phyloP scores from a whole-genome alignment of 1,140 invertebrate genomes.

The Scaptomyza graminum region DNA sequence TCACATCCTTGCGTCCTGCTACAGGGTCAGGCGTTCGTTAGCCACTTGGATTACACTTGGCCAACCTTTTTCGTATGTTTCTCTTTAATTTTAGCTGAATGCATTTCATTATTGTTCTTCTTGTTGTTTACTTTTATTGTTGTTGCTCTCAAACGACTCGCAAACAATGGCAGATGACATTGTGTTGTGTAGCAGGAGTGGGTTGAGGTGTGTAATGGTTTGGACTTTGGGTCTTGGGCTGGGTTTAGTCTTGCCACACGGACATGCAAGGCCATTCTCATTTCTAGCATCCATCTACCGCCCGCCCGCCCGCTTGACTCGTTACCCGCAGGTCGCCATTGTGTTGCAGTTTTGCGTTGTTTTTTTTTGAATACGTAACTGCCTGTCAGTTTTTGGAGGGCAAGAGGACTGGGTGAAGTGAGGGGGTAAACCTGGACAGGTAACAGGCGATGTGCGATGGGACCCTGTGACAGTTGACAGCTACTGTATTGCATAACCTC shows the following conservation, averaged over 20 bases:
- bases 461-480: constrained; percentile 23
- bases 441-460: constrained; percentile 5
- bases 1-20: constrained; percentile 3
- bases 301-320: constrained; percentile 15
- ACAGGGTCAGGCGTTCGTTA: constrained; percentile 32
- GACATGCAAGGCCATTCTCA: constrained; percentile 68
- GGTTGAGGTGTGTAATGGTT: background rate
- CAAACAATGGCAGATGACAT: constrained; percentile 65
- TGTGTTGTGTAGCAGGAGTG: constrained; percentile 29
- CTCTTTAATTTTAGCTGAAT: constrained; percentile 21
- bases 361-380: constrained; percentile 34
- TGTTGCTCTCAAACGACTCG: constrained; percentile 52
- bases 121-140: constrained; percentile 27
- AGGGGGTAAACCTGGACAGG: constrained; percentile 22
- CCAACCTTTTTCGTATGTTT: constrained; percentile 51
- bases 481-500: constrained; percentile 29
- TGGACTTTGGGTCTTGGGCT: background rate
- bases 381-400: constrained; percentile 35
- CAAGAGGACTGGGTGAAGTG: constrained; percentile 26
- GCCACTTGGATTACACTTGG: constrained; percentile 69
- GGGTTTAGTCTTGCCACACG: constrained; percentile 41
- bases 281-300: constrained; percentile 17
- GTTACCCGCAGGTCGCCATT: constrained; percentile 38
- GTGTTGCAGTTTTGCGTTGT: constrained; percentile 57
- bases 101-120: constrained; percentile 31